phyloP scores from a whole-genome alignment of 2,797 vertebrate species.

The Scolopax rusticola region DNA sequence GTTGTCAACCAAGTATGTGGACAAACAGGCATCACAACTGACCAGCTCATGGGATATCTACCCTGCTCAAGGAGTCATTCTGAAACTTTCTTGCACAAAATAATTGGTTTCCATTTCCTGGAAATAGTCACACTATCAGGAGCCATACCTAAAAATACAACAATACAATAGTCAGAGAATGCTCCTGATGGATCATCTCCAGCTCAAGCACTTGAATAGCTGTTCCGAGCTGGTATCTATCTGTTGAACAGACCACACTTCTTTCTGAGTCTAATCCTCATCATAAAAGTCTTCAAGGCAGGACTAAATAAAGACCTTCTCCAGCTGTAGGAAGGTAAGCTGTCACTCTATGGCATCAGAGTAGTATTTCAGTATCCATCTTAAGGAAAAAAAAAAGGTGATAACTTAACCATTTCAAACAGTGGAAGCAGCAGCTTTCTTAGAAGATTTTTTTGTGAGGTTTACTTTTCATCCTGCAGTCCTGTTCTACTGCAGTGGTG shows the following conservation, averaged over 20 bases:
- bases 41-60: background rate
- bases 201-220: background rate
- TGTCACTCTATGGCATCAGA: background rate
- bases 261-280: background rate
- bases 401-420: background rate
- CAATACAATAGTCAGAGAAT: background rate
- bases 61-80: background rate
- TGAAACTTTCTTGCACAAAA: background rate
- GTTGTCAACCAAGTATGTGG: fast-evolving
- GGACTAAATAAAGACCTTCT: background rate
- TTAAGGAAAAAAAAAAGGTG: background rate
- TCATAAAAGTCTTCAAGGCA: background rate
- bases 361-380: background rate
- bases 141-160: background rate
- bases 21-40: background rate
- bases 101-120: background rate
- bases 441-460: background rate
- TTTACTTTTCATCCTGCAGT: background rate
- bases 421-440: background rate
- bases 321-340: background rate
- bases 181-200: background rate
- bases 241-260: background rate
- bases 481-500: background rate
- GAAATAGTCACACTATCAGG: background rate
- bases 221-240: background rate